Evolutionary conservation across 1,140 invertebrate species (phyloP).

Genomic region (Monochamus saltuarius): DNA sequence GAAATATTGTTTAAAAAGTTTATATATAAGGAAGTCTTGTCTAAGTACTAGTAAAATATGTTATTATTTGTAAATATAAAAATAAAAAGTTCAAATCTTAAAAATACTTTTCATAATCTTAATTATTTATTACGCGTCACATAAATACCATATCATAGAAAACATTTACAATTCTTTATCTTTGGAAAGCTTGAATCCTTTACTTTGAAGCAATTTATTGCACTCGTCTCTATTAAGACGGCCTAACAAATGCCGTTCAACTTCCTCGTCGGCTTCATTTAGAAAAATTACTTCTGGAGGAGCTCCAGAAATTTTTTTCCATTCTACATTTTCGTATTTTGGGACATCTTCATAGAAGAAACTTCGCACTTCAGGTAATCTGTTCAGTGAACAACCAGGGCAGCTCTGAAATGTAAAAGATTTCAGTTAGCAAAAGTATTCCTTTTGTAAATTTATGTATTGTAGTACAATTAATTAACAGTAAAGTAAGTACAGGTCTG

Average conservation of each 20-base stretch:
- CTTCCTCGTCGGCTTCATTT: slow-evolving; percentile 60
- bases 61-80: no score
- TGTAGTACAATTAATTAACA: not conserved
- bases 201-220: slow-evolving; percentile 63
- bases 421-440: not conserved
- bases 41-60: no score
- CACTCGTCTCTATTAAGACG: slow-evolving; percentile 65
- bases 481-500: not conserved
- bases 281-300: slow-evolving; percentile 67
- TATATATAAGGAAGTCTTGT: no score
- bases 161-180: slow-evolving; percentile 16
- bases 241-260: slow-evolving; percentile 64
- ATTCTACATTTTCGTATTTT: slow-evolving; percentile 65
- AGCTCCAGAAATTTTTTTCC: slow-evolving; percentile 69
- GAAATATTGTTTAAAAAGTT: no score
- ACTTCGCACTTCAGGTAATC: slow-evolving; percentile 70
- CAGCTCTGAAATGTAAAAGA: slow-evolving; percentile 64
- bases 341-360: slow-evolving; percentile 76
- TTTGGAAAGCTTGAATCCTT: slow-evolving; percentile 57
- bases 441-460: slow-evolving; percentile 1
- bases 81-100: no score
- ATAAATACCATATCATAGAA: not conserved
- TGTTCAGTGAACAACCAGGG: slow-evolving; percentile 72
- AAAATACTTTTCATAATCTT: no score
- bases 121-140: no score